Evolutionary conservation across 2,113 vertebrate species (phyloP).

Genomic region (Chrysemys picta): DNA sequence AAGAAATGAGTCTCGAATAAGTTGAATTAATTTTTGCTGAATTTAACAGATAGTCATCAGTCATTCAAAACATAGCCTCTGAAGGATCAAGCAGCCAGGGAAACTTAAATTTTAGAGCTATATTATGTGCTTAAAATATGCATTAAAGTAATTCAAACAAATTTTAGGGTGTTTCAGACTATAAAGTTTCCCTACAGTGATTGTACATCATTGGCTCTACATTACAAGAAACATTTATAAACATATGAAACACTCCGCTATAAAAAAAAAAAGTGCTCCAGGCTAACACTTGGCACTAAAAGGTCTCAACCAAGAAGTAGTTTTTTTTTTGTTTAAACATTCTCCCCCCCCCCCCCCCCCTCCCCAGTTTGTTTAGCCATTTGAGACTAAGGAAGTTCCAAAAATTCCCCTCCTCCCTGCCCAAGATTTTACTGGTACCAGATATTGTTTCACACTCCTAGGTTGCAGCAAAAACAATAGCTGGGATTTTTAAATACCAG

Average conservation of each 20-base stretch:
- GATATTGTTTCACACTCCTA: not conserved
- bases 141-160: slow-evolving; percentile 65
- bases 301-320: slow-evolving; percentile 34
- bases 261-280: slow-evolving; percentile 43
- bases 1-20: slow-evolving; percentile 11
- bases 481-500: not conserved
- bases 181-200: slow-evolving; percentile 57
- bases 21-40: slow-evolving; percentile 60
- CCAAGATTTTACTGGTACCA: not conserved
- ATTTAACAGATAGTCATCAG: slow-evolving; percentile 39
- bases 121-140: slow-evolving; percentile 45
- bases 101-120: not conserved
- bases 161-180: slow-evolving; percentile 55
- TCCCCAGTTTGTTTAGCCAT: slow-evolving; percentile 1
- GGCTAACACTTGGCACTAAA: slow-evolving; percentile 37
- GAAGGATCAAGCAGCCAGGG: slow-evolving; percentile 8
- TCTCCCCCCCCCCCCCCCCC: not conserved
- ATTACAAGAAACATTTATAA: slow-evolving; percentile 60
- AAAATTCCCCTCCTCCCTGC: not conserved
- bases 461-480: not conserved
- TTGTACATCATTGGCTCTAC: slow-evolving; percentile 54
- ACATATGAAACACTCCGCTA: not conserved
- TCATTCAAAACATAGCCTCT: slow-evolving; percentile 14
- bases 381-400: not conserved
- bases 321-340: not conserved